A percentile compares a stretch with the other conserved stretches of the same genome.
Evolutionary conservation across 1,140 invertebrate genomes (phyloP).

Genomic region (Trichomalopsis sarcophagae): DNA sequence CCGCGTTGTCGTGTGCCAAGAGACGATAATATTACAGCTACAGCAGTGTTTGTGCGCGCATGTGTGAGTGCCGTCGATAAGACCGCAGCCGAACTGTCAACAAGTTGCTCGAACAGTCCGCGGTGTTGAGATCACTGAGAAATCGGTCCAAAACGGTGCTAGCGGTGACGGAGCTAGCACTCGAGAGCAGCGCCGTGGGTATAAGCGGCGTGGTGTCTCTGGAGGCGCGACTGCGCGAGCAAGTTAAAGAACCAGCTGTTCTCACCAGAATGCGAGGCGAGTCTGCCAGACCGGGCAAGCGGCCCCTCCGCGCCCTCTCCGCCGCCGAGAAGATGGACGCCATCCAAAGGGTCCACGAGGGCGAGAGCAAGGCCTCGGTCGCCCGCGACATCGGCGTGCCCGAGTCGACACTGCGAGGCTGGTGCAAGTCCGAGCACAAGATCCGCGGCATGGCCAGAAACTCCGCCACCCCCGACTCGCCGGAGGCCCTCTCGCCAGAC

Average conservation of each 20-base stretch:
- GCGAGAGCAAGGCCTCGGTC: slow-evolving; percentile 88
- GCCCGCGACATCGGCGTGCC: slow-evolving; percentile 88
- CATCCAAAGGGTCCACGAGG: slow-evolving; percentile 83
- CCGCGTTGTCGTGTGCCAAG: too few species aligned
- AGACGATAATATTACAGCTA: too few species aligned
- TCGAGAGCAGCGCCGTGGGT: slow-evolving; percentile 23
- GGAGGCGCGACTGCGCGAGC: slow-evolving; percentile 54
- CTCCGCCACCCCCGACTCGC: slow-evolving; percentile 78
- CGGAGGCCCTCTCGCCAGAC: slow-evolving; percentile 66
- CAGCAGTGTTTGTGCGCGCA: background rate
- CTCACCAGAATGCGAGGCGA: slow-evolving; percentile 53
- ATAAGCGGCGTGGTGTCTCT: slow-evolving; percentile 33
- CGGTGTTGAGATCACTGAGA: background rate
- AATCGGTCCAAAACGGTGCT: slow-evolving; percentile 42
- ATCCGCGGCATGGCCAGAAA: slow-evolving; percentile 82
- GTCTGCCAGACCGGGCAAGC: slow-evolving; percentile 76
- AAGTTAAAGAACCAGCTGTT: slow-evolving; percentile 57
- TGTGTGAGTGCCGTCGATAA: background rate
- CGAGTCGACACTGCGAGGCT: slow-evolving; percentile 87
- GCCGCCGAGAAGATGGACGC: slow-evolving; percentile 86
- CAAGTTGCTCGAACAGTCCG: background rate
- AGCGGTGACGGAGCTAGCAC: slow-evolving; percentile 19
- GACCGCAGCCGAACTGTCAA: background rate
- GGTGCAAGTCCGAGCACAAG: slow-evolving; percentile 90
- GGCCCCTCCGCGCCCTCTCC: slow-evolving; percentile 81